Percentiles rank a stretch among this genome's conserved stretches.
phyloP scores from a whole-genome alignment of 2,113 vertebrate genomes.

The Piliocolobus tephrosceles region DNA sequence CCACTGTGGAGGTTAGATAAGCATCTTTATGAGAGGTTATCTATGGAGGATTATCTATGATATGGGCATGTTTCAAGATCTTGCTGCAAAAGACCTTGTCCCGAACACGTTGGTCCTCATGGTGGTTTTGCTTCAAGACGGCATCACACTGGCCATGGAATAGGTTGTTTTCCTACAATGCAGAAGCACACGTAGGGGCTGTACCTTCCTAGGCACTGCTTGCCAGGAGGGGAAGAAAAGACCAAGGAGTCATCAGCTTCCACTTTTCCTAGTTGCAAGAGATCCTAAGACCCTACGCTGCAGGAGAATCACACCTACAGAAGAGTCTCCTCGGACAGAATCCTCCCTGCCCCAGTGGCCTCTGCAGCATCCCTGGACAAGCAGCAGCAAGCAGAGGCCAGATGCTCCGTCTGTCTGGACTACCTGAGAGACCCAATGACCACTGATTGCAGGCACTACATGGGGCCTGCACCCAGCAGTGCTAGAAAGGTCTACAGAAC shows the following conservation, averaged over 20 bases:
- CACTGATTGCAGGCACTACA: conserved; percentile 43
- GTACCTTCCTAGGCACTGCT: background rate
- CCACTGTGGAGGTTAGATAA: too few relatives aligned
- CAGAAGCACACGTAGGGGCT: background rate
- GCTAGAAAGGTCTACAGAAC: background rate
- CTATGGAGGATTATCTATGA: too few relatives aligned
- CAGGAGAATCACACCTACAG: background rate
- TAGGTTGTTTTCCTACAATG: too few relatives aligned
- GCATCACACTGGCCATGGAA: too few relatives aligned
- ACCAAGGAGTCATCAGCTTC: background rate
- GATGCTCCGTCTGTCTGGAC: conserved; percentile 34
- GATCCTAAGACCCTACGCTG: too few relatives aligned
- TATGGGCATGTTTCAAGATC: too few relatives aligned
- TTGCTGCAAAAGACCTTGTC: too few relatives aligned
- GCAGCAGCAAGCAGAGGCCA: background rate
- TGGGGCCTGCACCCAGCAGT: background rate
- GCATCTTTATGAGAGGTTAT: too few relatives aligned
- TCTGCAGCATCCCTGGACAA: background rate
- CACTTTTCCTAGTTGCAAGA: background rate
- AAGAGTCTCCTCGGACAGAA: background rate
- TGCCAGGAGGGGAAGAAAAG: background rate
- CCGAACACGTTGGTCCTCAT: too few relatives aligned
- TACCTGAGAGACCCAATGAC: background rate
- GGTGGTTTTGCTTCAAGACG: too few relatives aligned
- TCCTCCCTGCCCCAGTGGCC: background rate